phyloP scores from a whole-genome alignment of 2,797 vertebrate species.

The Pogonophryne albipinna region DNA sequence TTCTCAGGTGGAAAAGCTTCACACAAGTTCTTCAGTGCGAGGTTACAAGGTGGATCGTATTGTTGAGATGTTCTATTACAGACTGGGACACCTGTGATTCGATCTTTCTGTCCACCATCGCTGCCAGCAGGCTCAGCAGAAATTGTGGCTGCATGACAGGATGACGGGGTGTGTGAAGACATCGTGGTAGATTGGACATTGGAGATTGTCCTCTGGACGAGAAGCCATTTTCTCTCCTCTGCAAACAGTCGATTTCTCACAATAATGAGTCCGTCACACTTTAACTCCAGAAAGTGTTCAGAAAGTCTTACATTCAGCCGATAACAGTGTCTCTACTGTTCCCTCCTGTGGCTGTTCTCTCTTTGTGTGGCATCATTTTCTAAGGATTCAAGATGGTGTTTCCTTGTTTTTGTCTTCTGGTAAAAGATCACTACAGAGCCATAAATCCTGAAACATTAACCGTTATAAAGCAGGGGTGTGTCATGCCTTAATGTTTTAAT shows the following conservation, averaged over 20 bases:
- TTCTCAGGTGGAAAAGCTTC: background rate
- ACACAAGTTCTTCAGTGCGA: slow-evolving; percentile 5
- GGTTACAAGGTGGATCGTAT: background rate
- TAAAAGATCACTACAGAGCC: background rate
- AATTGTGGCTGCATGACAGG: slow-evolving; percentile 16
- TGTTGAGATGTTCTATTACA: background rate
- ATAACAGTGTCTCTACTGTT: background rate
- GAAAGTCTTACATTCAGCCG: too few relatives aligned
- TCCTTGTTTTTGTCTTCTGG: slow-evolving; percentile 2
- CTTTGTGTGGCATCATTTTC: background rate
- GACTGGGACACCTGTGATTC: background rate
- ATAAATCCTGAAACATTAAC: background rate
- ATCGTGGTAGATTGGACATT: background rate
- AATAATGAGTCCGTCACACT: too few relatives aligned
- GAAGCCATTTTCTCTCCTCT: background rate
- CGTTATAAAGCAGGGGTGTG: background rate
- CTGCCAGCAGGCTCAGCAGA: slow-evolving; percentile 5
- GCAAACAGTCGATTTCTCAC: background rate
- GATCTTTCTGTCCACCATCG: background rate
- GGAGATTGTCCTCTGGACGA: background rate
- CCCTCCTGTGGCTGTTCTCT: background rate
- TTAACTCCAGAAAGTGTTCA: too few relatives aligned
- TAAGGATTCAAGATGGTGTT: background rate
- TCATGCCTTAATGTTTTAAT: too few relatives aligned
- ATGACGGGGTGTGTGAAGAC: slow-evolving; percentile 10